Evolutionary conservation across 2,113 vertebrate genomes (phyloP).

Genomic region (Hypomesus transpacificus): DNA sequence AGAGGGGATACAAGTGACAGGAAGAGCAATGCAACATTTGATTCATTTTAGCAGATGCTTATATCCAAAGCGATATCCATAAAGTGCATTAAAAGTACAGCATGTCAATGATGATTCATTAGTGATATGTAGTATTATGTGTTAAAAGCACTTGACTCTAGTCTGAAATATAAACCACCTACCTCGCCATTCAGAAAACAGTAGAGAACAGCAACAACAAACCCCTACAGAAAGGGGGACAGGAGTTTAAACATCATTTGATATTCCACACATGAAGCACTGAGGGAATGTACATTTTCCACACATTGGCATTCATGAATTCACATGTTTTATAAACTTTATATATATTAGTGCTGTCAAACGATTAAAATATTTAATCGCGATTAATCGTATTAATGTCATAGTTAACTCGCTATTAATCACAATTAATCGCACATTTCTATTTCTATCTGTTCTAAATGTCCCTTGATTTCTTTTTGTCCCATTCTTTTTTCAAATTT

Average conservation of each 20-base stretch:
- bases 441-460: too few species aligned
- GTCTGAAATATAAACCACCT: conserved; percentile 12
- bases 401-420: too few species aligned
- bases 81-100: background rate
- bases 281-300: background rate
- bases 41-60: too few species aligned
- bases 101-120: background rate
- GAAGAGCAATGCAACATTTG: too few species aligned
- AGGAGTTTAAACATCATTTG: background rate
- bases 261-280: background rate
- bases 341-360: too few species aligned
- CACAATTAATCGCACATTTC: too few species aligned
- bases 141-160: background rate
- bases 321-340: background rate
- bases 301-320: background rate
- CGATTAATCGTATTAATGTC: too few species aligned
- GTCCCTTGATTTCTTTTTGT: too few species aligned
- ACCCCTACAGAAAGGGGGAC: conserved; percentile 55
- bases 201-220: conserved; percentile 71
- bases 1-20: background rate
- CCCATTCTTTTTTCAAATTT: too few species aligned
- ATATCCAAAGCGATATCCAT: too few species aligned
- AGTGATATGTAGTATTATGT: background rate
- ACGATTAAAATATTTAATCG: too few species aligned
- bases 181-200: conserved; percentile 76